Conservation (phyloP, 2,113 vertebrate species). For the Sturnira hondurensis region DNA sequence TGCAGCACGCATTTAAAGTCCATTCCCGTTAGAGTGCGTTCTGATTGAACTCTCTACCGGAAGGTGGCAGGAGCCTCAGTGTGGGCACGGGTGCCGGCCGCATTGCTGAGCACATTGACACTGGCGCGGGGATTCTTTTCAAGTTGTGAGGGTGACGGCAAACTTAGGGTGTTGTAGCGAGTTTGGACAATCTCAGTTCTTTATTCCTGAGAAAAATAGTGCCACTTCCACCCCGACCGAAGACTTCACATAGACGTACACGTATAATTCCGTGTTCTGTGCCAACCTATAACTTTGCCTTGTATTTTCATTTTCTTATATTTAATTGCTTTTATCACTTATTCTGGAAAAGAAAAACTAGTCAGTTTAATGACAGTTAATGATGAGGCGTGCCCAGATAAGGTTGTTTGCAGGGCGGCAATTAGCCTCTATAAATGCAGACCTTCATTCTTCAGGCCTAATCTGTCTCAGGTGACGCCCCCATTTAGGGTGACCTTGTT, state of each 20-base stretch:
- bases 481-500: not conserved
- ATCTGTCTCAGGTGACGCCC: not conserved
- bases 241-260: not conserved
- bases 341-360: not conserved
- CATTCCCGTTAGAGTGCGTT: not conserved
- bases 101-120: not conserved
- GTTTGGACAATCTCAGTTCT: not conserved
- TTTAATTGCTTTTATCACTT: not conserved
- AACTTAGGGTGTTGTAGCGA: not conserved
- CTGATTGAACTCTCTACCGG: not conserved
- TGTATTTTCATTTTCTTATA: not conserved
- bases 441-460: not conserved
- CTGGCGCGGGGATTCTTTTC: not conserved
- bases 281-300: not conserved
- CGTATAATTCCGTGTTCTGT: not conserved
- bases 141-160: not conserved
- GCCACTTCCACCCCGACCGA: not conserved
- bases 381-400: not conserved
- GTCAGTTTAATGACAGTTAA: not conserved
- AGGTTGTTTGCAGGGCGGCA: not conserved
- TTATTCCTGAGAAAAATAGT: not conserved
- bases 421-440: not conserved
- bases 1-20: not conserved
- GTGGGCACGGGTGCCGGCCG: not conserved
- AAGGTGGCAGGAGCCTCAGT: not conserved